Percentiles rank a stretch among this genome's conserved stretches.
Conservation (phyloP, 2,113 vertebrate species). For the Perca schrenkii region DNA sequence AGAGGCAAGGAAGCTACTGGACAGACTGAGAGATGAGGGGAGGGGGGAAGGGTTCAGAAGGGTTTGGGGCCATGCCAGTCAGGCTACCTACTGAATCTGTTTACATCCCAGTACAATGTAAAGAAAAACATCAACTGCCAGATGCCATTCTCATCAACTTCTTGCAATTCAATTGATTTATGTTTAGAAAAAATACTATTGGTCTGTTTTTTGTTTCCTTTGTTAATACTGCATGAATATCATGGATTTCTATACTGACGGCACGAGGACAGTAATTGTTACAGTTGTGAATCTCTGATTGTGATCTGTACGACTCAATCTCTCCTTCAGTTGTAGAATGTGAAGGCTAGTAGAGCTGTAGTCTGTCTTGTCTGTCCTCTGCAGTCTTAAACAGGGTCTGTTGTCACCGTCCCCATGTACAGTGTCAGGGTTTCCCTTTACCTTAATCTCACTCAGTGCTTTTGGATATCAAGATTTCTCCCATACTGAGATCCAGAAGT, state of each 20-base stretch:
- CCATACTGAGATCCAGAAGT: constrained; percentile 46
- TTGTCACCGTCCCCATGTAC: constrained; percentile 54
- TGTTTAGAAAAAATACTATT: constrained; percentile 62
- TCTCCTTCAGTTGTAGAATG: constrained; percentile 61
- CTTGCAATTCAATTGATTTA: constrained; percentile 75
- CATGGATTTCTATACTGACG: constrained; percentile 75
- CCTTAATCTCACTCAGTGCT: constrained; percentile 58
- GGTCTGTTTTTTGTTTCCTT: constrained; percentile 74
- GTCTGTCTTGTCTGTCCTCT: constrained; percentile 77
- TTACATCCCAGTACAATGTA: constrained; percentile 83
- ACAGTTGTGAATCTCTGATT: constrained; percentile 69
- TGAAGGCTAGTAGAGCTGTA: constrained; percentile 57
- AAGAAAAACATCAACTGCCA: constrained; percentile 76
- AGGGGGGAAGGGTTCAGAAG: background rate
- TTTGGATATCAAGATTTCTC: constrained; percentile 59
- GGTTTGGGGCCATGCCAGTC: constrained; percentile 68
- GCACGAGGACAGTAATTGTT: constrained; percentile 76
- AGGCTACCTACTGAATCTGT: constrained; percentile 78
- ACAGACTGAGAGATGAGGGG: constrained; percentile 34
- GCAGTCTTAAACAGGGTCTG: constrained; percentile 85
- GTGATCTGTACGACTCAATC: constrained; percentile 63
- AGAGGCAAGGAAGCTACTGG: constrained; percentile 35
- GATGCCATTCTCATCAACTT: constrained; percentile 68
- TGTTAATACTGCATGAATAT: constrained; percentile 85
- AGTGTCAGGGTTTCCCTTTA: constrained; percentile 69